Evolutionary conservation across 2,797 vertebrate genomes (phyloP), one percentile per base, ranked within the genome.

Genomic region (Coendou prehensilis): DNA sequence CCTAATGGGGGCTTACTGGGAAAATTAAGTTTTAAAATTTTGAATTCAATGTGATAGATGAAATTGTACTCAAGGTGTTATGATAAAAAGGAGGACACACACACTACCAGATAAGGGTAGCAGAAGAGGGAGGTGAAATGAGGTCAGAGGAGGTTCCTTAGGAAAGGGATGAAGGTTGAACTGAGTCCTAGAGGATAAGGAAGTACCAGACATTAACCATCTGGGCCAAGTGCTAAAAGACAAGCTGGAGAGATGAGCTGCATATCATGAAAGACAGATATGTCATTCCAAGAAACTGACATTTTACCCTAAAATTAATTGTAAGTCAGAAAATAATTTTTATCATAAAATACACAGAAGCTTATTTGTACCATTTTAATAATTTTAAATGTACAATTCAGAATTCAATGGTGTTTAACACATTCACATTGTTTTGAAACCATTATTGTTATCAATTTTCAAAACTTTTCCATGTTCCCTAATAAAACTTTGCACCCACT

Each of bases 261-360:
- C 30, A 30, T 2, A 69, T 13, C 63, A 8, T 45, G 18, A 90
- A 50, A 81, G 26, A 57, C 0, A 26, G 9, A n/a, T 22, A 8
- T 9, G 10, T 61, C 61, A 92, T 7, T 69, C 52, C 89, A 57
- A 81, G 47, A 83, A 56, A 67, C 1, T 26, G 6, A 30, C 9
- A 67, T 81, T 92, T 69, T 69, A 33, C 81, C 11, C 84, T 75
- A 47, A 91, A 91, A 91, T 64, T 52, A 93, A 69, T 89, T 59
- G 22, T 18, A 94, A 61, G 75, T 61, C n/a, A 59, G 6, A 56
- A 89, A 94, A 10, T 81, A 1, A 81, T 56, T 89, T 89, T 76
- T 73, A 47, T 61, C 69, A 6, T 75, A 86, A 78, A 82, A 41
- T 78, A 50, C 33, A 63, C 3, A 6, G 9, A 30, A 85, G 1